Base-by-base conservation (phyloP, 2,113 vertebrate species). In the Spea bombifrons region DNA sequence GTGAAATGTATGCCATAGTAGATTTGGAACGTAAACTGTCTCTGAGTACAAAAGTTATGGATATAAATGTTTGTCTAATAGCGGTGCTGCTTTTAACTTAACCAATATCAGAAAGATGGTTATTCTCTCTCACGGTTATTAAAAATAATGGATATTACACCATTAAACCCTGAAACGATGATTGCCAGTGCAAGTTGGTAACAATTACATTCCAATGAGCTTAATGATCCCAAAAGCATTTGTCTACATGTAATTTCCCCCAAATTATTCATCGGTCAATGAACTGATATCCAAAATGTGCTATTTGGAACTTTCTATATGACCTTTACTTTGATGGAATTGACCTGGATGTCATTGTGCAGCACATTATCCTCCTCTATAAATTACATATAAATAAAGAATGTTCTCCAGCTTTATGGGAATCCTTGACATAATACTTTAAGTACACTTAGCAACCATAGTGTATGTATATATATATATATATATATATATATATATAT, bases 181-280 rank as follows among this genome's bases (percentile, higher is more conserved):
- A 57, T 52, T 73, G 65, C 50, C 49, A 57, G 16, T 66, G 17
- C 44, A 79, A 72, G 12, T 73, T 7, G 57, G 17, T 3, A 53
- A 71, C 61, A 46, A 72, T 72, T 52, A 45, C 61, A 71, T 72
- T 72, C 16, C 15, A 52, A 66, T 65, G 57, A 72, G 72, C 75
- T 61, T 71, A 77, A 77, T 78, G 75, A n/a, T 46, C 59, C 61
- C 43, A 52, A 53, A 72, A 72, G 9, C 57, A 78, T 78, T 65
- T 64, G 59, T 79, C 76, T 48, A 61, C 52, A 30, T 53, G 53
- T 17, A 16, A 45, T 71, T 71, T 59, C 17, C 4, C 57, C 49
- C 71, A 69, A 71, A 71, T 65, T 47, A 61, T 76, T 76, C 43
- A 16, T 45, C 49, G 10, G 43, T 46, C 65, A 7, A 68, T 48